Evolutionary conservation across 1,140 invertebrate genomes (phyloP), one percentile per base, ranked within the genome.

Genomic region (Agraylea sexmaculata): DNA sequence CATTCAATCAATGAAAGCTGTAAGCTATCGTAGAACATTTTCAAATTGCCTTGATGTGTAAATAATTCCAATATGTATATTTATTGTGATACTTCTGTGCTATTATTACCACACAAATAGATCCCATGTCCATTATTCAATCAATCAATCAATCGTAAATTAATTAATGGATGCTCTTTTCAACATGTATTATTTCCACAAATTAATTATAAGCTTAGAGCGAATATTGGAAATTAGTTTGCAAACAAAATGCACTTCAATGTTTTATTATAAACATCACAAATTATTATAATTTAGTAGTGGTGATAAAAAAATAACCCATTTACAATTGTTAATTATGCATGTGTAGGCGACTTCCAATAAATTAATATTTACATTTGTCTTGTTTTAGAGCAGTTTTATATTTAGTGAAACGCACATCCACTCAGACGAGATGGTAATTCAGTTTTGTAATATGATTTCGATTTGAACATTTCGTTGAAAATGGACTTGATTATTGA

Each of bases 11-110:
- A n/a, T n/a, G n/a, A n/a, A n/a, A n/a, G n/a, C n/a, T n/a, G n/a
- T 29, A 30, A 29, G 37, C 37, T 39, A 36, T 42, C 30, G 39
- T 46, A 46, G 45, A 40, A 35, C n/a, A 39, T 29, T 46, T 42
- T 42, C 40, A 38, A 46, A 42, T 44, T 48, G 42, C 42, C 42
- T 44, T 48, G 40, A 47, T 25, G 40, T 47, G 46, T 47, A 42
- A 30, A 39, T 41, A 47, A 43, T 47, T 43, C 37, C 36, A 42
- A 28, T 46, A n/a, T n/a, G n/a, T n/a, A 33, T 41, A 44, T 41
- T 41, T 41, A 18, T 42, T 40, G 46, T 47, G 46, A 47, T 47
- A 47, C 37, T 31, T 43, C 41, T 43, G 41, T 40, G 40, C 46
- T 42, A 32, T 43, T 42, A 47, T 32, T n/a, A n/a, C n/a, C n/a